Conservation (phyloP, 2,113 vertebrate species). For the Scatophagus argus region DNA sequence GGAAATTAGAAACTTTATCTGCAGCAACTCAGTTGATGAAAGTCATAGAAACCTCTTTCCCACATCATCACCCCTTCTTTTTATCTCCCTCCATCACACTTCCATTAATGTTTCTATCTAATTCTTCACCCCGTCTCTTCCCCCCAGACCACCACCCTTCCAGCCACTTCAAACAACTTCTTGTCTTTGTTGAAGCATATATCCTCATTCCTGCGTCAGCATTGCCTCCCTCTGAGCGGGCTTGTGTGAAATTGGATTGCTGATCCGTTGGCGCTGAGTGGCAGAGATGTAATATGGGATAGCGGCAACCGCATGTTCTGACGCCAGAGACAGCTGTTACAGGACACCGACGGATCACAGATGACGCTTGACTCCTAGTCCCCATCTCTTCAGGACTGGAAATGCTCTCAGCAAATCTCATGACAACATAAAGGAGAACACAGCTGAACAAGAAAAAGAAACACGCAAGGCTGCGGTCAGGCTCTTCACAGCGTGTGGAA, state of each 20-base stretch:
- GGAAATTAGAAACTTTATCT: constrained; percentile 23
- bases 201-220: constrained; percentile 68
- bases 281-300: constrained; percentile 84
- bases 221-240: constrained; percentile 69
- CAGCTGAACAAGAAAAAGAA: constrained; percentile 29
- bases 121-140: constrained; percentile 4
- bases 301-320: constrained; percentile 65
- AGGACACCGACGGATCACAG: constrained; percentile 67
- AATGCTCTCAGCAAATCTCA: constrained; percentile 55
- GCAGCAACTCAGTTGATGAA: constrained; percentile 15
- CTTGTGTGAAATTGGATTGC: constrained; percentile 86
- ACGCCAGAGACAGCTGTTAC: constrained; percentile 71
- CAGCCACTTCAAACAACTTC: constrained; percentile 64
- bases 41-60: constrained; percentile 27
- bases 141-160: constrained; percentile 20
- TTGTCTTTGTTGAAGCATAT: constrained; percentile 67
- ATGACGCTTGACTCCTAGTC: constrained; percentile 57
- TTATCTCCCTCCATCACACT: constrained; percentile 48
- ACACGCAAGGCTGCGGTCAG: background rate
- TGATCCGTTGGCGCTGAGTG: constrained; percentile 81
- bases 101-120: constrained; percentile 55
- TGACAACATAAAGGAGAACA: constrained; percentile 42
- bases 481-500: background rate
- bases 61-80: constrained; percentile 1
- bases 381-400: constrained; percentile 45